A percentile compares a stretch with the other conserved stretches of the same genome.
Evolutionary conservation across 1,140 invertebrate genomes (phyloP).

Genomic region (Lysiphlebus fabarum): DNA sequence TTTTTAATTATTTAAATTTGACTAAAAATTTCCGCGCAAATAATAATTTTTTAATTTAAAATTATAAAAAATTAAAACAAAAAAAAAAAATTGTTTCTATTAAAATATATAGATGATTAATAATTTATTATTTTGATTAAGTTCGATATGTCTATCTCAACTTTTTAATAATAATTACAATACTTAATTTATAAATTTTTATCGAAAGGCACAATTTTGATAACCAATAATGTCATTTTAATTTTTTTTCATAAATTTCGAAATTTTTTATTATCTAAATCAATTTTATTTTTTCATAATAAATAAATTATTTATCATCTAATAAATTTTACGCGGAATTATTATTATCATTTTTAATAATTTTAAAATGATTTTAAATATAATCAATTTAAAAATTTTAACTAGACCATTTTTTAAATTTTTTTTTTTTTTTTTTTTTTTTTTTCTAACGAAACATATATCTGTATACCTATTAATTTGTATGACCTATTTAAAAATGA

Average conservation of each 20-base stretch:
- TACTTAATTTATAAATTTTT: conserved; percentile 42
- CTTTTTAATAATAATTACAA: conserved; percentile 17
- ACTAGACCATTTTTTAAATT: conserved; percentile 6
- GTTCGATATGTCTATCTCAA: conserved; percentile 17
- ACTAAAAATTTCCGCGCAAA: no score
- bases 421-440: conserved; percentile 22
- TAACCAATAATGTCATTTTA: conserved; percentile 32
- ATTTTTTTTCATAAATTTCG: conserved; percentile 31
- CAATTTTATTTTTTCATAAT: conserved; percentile 18
- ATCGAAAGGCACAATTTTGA: conserved; percentile 53
- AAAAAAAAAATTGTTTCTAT: no score
- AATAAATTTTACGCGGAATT: background rate
- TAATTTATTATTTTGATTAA: conserved; percentile 12
- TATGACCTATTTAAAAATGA: background rate
- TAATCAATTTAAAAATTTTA: background rate
- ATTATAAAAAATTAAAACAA: no score
- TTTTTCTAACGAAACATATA: conserved; percentile 23
- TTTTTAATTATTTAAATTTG: no score
- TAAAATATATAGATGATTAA: no score
- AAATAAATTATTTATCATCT: no score
- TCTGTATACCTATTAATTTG: conserved; percentile 9
- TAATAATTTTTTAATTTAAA: no score
- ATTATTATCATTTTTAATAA: no score
- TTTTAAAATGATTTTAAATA: no score
- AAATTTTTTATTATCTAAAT: conserved; percentile 19